Conservation (phyloP, 1,140 invertebrate genomes). For the Nymphalis io region DNA sequence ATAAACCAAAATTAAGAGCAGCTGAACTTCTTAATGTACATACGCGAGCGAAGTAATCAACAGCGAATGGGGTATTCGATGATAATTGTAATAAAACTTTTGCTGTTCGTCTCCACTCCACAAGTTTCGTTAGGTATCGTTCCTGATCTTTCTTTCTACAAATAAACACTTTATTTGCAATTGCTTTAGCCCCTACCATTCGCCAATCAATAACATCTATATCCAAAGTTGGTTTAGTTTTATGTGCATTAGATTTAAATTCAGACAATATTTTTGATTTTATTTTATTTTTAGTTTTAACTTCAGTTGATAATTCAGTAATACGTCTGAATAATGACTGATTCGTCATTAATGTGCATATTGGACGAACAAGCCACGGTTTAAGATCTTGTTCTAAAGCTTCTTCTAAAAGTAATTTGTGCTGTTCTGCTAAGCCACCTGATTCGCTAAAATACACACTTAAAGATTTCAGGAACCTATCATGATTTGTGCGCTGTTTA, state of each 20-base stretch:
- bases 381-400: conserved; percentile 28
- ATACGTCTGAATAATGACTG: conserved; percentile 15
- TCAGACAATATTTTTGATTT: conserved; percentile 34
- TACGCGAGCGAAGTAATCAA: conserved; percentile 37
- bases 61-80: conserved; percentile 30
- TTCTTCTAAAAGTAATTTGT: conserved; percentile 34
- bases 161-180: conserved; percentile 48
- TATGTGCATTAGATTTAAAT: conserved; percentile 49
- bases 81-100: conserved; percentile 44
- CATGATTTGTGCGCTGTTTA: conserved; percentile 40
- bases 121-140: conserved; percentile 38
- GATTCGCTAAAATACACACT: conserved; percentile 53
- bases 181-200: conserved; percentile 47
- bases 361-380: conserved; percentile 37
- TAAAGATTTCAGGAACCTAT: conserved; percentile 49
- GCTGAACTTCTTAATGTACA: conserved; percentile 40
- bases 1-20: conserved; percentile 42
- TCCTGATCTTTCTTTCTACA: conserved; percentile 44
- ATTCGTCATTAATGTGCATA: conserved; percentile 33
- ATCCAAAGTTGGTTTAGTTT: conserved; percentile 43
- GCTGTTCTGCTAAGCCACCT: conserved; percentile 46
- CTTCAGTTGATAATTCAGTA: conserved; percentile 20
- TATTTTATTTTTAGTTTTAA: conserved; percentile 20
- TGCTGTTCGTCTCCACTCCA: conserved; percentile 41
- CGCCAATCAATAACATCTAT: conserved; percentile 45